Evolutionary conservation across 2,888 invertebrate species (phyloP).

Genomic region (Tenthredo distinguenda): DNA sequence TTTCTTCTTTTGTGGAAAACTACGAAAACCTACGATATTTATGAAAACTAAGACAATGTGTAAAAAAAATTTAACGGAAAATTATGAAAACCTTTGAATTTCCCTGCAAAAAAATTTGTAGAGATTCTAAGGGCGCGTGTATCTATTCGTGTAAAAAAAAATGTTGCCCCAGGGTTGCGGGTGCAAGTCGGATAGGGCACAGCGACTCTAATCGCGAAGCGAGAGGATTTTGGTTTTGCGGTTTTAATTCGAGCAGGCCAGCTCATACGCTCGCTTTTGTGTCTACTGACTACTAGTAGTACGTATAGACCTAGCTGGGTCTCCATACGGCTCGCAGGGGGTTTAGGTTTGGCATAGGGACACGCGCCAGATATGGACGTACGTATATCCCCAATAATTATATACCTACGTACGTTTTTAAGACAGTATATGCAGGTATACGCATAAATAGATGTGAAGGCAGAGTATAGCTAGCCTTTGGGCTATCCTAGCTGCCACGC

Average conservation of each 20-base stretch:
- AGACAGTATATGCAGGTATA: not conserved
- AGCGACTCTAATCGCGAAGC: not conserved
- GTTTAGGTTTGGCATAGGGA: not conserved
- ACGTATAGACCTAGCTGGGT: not conserved
- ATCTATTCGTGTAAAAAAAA: too few species aligned
- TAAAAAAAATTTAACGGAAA: too few species aligned
- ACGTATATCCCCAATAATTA: constrained; percentile 1
- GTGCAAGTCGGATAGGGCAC: not conserved
- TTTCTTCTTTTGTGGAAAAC: too few species aligned
- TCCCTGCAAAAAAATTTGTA: too few species aligned
- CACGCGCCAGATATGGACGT: not conserved
- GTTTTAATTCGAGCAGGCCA: not conserved
- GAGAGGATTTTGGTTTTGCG: constrained; percentile 13
- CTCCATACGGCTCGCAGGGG: not conserved
- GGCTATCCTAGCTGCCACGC: not conserved
- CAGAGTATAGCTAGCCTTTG: too few species aligned
- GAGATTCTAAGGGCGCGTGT: too few species aligned
- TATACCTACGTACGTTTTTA: not conserved
- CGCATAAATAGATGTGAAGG: not conserved
- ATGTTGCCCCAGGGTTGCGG: not conserved
- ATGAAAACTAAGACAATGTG: not conserved
- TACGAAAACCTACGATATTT: too few species aligned
- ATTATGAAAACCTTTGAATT: too few species aligned
- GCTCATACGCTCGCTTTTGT: too few species aligned
- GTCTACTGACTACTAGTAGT: too few species aligned